These are phyloP conservation scores for Delphinapterus leucas DNA, from an alignment of 2,113 vertebrate genomes.

Conservation along the genomic window DNA sequence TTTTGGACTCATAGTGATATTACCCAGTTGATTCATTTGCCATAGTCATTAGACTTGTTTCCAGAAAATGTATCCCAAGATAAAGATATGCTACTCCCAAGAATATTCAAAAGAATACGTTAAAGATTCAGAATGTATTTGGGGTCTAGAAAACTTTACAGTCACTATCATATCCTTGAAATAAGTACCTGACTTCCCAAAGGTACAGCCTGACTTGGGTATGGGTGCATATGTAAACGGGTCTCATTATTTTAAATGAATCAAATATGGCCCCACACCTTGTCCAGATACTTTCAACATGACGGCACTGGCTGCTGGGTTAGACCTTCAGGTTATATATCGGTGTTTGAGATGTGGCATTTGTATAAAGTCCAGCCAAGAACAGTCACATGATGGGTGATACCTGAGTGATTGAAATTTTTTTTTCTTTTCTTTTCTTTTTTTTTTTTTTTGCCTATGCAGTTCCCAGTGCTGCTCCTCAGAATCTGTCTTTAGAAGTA, in stretches of 20 bases:
- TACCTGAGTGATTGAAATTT: neutral
- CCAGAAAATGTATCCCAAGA: neutral
- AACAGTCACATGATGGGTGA: neutral
- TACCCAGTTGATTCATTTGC: neutral
- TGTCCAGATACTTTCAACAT: neutral
- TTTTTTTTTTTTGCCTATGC: conserved; percentile 54
- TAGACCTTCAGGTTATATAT: neutral
- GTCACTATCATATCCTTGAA: neutral
- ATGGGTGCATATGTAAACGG: neutral
- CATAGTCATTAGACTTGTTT: neutral
- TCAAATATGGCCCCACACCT: neutral
- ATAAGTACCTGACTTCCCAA: neutral
- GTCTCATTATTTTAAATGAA: neutral
- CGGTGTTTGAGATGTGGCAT: neutral
- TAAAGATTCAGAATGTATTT: neutral
- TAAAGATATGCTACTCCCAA: neutral
- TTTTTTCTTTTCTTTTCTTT: neutral
- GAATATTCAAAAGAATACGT: neutral
- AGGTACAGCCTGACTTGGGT: neutral
- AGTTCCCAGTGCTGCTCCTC: conserved; percentile 95
- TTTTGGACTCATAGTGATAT: neutral
- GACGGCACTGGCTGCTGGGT: neutral
- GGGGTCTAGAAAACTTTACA: neutral
- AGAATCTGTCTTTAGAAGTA: conserved; percentile 95
- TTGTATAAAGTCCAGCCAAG: neutral